Conservation (phyloP, 2,797 vertebrate genomes). For the Phyllotis vaccarum region DNA sequence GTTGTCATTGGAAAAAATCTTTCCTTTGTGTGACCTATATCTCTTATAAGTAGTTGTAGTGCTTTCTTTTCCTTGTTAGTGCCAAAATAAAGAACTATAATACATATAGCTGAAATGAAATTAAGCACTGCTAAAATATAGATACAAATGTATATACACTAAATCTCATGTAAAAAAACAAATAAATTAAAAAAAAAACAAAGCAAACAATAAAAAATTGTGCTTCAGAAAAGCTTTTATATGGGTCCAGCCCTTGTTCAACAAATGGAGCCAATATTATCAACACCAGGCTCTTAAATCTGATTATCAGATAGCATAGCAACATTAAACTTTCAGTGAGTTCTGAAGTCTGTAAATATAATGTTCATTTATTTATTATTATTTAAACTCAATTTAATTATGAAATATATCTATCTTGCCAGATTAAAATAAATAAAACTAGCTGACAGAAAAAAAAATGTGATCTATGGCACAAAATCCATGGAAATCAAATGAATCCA, state of each 20-base stretch:
- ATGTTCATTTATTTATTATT: slow-evolving; percentile 51
- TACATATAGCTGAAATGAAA: slow-evolving; percentile 55
- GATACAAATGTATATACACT: neutral
- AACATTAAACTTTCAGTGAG: slow-evolving; percentile 57
- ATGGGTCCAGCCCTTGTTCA: neutral
- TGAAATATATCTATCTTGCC: slow-evolving; percentile 54
- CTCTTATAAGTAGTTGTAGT: slow-evolving; percentile 25
- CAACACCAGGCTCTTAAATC: slow-evolving; percentile 49
- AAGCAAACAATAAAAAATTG: neutral
- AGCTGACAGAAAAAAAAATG: slow-evolving; percentile 23
- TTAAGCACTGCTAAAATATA: slow-evolving; percentile 36
- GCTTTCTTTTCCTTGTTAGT: slow-evolving; percentile 51
- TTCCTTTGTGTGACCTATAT: neutral
- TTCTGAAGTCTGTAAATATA: slow-evolving; percentile 47
- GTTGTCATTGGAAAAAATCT: slow-evolving; percentile 49
- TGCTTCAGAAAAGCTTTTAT: neutral
- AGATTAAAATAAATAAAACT: slow-evolving; percentile 41
- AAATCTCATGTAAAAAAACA: neutral
- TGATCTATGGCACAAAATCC: slow-evolving; percentile 21
- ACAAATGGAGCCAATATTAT: slow-evolving; percentile 28
- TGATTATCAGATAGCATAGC: neutral
- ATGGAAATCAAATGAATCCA: slow-evolving; percentile 50
- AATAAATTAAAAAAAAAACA: neutral
- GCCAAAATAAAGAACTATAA: slow-evolving; percentile 56
- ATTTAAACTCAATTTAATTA: slow-evolving; percentile 63